Base-by-base conservation (phyloP, 2,888 invertebrate species). In the Ctenicera cuprea region DNA sequence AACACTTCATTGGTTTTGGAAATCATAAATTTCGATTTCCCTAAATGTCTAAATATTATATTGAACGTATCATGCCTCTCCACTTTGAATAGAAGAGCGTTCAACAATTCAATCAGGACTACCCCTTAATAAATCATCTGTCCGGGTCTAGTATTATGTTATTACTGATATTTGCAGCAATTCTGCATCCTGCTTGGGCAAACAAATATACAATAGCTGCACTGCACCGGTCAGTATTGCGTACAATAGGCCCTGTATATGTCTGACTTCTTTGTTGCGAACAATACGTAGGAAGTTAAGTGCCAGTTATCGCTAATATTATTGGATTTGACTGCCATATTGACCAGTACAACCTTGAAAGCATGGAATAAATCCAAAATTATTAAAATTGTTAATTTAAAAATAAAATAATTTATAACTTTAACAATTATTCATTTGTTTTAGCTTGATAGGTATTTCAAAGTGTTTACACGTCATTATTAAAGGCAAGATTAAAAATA, bases 71-170 rank as follows among this genome's bases (percentile, higher is more conserved):
- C 48, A 65, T 63, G 77, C 80, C 78, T 77, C 76, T 78, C 72
- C 64, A 76, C 63, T 52, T 73, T 78, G 68, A 76, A 80, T 78
- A 61, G 77, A 3, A 38, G 65, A 66, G 59, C 74, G 70, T 75
- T 22, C 77, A 73, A 78, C 80, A 64, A 74, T 78, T 79, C 80
- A 78, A 80, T 80, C 79, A 75, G 48, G 62, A 76, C 79, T 73
- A 74, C 81, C 82, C 81, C 80, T 80, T 82, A 82, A 85, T 85
- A 85, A 85, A 85, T 85, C 85, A 86, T 86, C 85, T 83, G 84
- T 82, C 11, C 38, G 38, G 30, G 54, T 14, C 33, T 57, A 50
- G 50, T 50, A 84, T 85, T 84, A 84, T 84, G 81, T 83, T 84
- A 84, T 85, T 84, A 83, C 81, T 80, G 83, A 82, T 84, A 85